Percentiles rank a stretch among this genome's conserved stretches.
Conservation (phyloP, 2,888 invertebrate species). For the Euclidia mi region DNA sequence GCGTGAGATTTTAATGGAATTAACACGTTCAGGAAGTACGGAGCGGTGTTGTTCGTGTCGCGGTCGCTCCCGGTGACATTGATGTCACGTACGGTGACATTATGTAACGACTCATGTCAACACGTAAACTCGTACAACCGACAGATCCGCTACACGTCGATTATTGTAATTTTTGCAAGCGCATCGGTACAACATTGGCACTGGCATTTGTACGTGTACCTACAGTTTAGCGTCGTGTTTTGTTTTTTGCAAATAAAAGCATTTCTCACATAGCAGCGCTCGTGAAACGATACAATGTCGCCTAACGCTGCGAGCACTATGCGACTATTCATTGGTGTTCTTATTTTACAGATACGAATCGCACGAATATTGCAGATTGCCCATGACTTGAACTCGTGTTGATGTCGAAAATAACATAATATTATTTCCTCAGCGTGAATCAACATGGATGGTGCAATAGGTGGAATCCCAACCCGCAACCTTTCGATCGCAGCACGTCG, state of each 20-base stretch:
- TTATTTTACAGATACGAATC: too few relatives aligned
- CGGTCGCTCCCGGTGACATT: slow-evolving; percentile 55
- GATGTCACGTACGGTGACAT: slow-evolving; percentile 61
- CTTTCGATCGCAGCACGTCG: too few relatives aligned
- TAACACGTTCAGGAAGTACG: slow-evolving; percentile 56
- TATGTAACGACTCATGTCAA: slow-evolving; percentile 58
- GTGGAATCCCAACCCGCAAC: too few relatives aligned
- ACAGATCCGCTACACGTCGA: slow-evolving; percentile 28
- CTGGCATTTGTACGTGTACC: slow-evolving; percentile 48
- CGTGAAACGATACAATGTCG: background rate
- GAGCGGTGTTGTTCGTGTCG: slow-evolving; percentile 49
- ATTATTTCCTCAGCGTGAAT: too few relatives aligned
- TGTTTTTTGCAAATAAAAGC: slow-evolving; percentile 57
- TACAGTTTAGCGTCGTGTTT: slow-evolving; percentile 30
- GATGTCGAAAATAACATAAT: too few relatives aligned
- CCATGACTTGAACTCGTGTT: too few relatives aligned
- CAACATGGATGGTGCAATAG: too few relatives aligned
- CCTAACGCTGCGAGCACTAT: too few relatives aligned
- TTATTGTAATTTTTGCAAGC: slow-evolving; percentile 59
- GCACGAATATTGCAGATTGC: too few relatives aligned
- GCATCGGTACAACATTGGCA: slow-evolving; percentile 47
- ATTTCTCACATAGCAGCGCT: slow-evolving; percentile 55
- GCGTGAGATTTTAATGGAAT: slow-evolving; percentile 54
- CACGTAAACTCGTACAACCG: slow-evolving; percentile 48
- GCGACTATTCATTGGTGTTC: too few relatives aligned